Percentiles rank a stretch among this genome's conserved stretches.
Conservation (phyloP, 2,113 vertebrate genomes). For the Sapajus apella region DNA sequence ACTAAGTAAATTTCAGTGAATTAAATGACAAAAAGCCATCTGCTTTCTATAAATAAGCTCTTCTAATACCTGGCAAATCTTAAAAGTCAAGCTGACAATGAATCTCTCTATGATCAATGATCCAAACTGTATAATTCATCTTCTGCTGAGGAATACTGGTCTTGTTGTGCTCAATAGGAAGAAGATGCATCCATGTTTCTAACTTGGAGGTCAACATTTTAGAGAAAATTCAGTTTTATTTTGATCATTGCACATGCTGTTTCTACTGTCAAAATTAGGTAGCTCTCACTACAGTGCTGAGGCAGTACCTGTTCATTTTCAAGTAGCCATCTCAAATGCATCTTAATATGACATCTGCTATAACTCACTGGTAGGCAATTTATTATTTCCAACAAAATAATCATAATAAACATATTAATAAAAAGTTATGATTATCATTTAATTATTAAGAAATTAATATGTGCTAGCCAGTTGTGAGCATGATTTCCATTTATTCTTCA, state of each 20-base stretch:
- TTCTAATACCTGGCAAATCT: conserved; percentile 77
- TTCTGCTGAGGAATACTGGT: not conserved
- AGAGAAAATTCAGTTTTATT: conserved; percentile 31
- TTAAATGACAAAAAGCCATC: conserved; percentile 81
- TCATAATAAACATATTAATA: not conserved
- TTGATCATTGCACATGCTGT: not conserved
- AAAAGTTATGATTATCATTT: not conserved
- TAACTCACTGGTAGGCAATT: not conserved
- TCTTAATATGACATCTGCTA: not conserved
- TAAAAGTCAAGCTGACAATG: conserved; percentile 72
- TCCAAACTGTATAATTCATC: conserved; percentile 55
- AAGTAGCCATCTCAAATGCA: not conserved
- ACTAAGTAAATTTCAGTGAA: conserved; percentile 84
- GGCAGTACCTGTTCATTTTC: not conserved
- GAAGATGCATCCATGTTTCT: not conserved
- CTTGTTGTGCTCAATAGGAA: conserved; percentile 48
- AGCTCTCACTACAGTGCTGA: not conserved
- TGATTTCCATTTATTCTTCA: not conserved
- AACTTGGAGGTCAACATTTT: conserved; percentile 24
- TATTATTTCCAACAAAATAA: not conserved
- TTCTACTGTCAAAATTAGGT: not conserved
- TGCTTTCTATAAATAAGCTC: conserved; percentile 81
- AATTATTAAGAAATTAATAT: not conserved
- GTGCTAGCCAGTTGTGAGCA: not conserved
- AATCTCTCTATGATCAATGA: conserved; percentile 61